Base-by-base conservation (phyloP, 1,140 invertebrate genomes). In the Colletes gigas region DNA sequence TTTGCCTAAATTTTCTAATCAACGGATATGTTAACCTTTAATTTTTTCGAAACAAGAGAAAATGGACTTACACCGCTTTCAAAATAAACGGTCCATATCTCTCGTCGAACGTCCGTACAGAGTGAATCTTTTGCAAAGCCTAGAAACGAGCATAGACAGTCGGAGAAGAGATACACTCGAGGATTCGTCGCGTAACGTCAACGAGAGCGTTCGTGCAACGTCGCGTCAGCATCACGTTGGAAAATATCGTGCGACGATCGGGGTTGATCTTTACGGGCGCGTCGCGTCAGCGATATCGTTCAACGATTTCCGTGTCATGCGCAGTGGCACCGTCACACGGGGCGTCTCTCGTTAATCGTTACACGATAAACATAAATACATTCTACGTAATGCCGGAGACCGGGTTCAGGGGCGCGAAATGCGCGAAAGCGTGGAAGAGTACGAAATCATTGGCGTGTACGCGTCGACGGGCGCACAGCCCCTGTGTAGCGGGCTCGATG, bases 401-500 rank as follows among this genome's bases (percentile, higher is more conserved):
- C 17, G 65, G 17, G 65, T 44, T 19, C 41, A 5, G n/a, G 2
- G 44, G 17, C 44, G 17, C 19, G 65, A 59, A 19, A 14, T n/a
- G 57, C n/a, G n/a, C n/a, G 57, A 47, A 47, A 67, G n/a, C 65
- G 19, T 67, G 65, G n/a, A 67, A 21, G 44, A 67, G 52, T 76
- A 59, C 14, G 52, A 76, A 76, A 59, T 68, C 63, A 68, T 52
- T 76, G 12, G 47, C 63, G 65, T 68, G 74, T 72, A 62, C 50
- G 44, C 30, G 41, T 50, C 63, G 17, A 44, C 63, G 17, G 30
- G 63, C 50, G 60, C 52, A 73, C 54, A 72, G 73, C 63, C 10
- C 10, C 60, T 72, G 50, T 79, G 73, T 72, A 82, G 60, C 55
- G 70, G 41, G 76, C 63, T 78, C 63, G 80, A 82, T 62, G 75